Percentiles rank a stretch among this genome's conserved stretches.
phyloP scores from a whole-genome alignment of 2,888 invertebrate genomes.

The Dusona sp. region DNA sequence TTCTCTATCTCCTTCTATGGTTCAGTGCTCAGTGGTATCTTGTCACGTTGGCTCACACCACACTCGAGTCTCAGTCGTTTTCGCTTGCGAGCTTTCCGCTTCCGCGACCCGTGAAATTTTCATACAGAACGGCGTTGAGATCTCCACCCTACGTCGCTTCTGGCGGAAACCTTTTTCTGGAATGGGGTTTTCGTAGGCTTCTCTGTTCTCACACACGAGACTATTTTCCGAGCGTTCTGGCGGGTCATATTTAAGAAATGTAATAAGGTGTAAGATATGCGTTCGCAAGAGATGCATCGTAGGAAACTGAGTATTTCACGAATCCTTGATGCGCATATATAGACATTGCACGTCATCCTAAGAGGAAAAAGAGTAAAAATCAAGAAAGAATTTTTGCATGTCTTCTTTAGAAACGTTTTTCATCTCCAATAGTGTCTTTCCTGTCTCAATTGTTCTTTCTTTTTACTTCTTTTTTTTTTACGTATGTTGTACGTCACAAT shows the following conservation, averaged over 20 bases:
- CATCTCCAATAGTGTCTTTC: background rate
- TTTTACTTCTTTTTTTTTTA: background rate
- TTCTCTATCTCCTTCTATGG: constrained; percentile 60
- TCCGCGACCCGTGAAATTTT: constrained; percentile 80
- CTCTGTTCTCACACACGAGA: constrained; percentile 53
- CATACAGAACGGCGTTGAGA: constrained; percentile 77
- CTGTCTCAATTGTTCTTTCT: background rate
- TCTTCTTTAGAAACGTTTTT: background rate
- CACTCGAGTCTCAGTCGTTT: constrained; percentile 61
- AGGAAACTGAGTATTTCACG: constrained; percentile 43
- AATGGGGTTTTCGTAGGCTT: constrained; percentile 51
- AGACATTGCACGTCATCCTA: background rate
- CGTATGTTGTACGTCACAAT: too few relatives aligned
- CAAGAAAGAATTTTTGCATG: background rate
- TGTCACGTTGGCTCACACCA: constrained; percentile 49
- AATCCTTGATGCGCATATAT: constrained; percentile 20
- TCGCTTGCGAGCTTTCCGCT: constrained; percentile 76
- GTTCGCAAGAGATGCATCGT: constrained; percentile 73
- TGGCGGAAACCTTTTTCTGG: constrained; percentile 55
- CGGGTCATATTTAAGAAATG: constrained; percentile 79
- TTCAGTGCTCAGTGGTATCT: constrained; percentile 46
- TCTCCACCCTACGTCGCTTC: constrained; percentile 41
- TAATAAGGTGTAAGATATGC: constrained; percentile 81
- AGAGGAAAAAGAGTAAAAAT: background rate
- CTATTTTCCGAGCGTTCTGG: constrained; percentile 64